phyloP scores from a whole-genome alignment of 2,888 invertebrate species.

The Halictus quadricinctus region DNA sequence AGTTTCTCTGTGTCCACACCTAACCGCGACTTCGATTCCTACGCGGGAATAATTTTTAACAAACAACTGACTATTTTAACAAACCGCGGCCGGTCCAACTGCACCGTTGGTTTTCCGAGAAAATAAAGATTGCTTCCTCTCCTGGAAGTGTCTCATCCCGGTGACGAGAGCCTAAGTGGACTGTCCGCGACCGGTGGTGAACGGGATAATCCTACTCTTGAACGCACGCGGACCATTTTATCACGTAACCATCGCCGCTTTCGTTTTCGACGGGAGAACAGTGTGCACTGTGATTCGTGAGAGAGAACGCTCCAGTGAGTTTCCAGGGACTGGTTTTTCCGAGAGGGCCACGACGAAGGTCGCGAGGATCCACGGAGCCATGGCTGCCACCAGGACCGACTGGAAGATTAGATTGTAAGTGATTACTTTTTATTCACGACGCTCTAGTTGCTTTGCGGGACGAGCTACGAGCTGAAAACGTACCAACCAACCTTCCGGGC shows the following conservation, averaged over 20 bases:
- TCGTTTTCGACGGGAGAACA: constrained; percentile 61
- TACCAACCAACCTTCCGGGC: neutral
- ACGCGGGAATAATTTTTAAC: neutral
- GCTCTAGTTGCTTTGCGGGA: constrained; percentile 53
- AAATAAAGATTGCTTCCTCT: neutral
- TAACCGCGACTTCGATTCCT: neutral
- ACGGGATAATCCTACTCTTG: constrained; percentile 33
- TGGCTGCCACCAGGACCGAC: constrained; percentile 61
- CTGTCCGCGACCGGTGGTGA: constrained; percentile 56
- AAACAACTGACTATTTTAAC: too few relatives aligned
- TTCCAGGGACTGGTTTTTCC: constrained; percentile 43
- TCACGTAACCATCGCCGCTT: constrained; percentile 46
- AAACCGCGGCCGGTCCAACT: too few relatives aligned
- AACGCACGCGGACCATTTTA: neutral
- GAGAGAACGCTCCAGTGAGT: constrained; percentile 59
- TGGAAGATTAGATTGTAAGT: constrained; percentile 69
- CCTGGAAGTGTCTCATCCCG: neutral
- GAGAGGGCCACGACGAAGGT: constrained; percentile 41
- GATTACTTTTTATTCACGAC: constrained; percentile 50
- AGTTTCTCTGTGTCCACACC: neutral
- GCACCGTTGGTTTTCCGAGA: neutral
- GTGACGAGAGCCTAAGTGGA: constrained; percentile 25
- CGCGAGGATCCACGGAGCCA: constrained; percentile 52
- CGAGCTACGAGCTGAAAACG: neutral
- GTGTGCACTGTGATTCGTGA: constrained; percentile 68